phyloP scores from a whole-genome alignment of 2,113 vertebrate species.

The Cacatua alba region DNA sequence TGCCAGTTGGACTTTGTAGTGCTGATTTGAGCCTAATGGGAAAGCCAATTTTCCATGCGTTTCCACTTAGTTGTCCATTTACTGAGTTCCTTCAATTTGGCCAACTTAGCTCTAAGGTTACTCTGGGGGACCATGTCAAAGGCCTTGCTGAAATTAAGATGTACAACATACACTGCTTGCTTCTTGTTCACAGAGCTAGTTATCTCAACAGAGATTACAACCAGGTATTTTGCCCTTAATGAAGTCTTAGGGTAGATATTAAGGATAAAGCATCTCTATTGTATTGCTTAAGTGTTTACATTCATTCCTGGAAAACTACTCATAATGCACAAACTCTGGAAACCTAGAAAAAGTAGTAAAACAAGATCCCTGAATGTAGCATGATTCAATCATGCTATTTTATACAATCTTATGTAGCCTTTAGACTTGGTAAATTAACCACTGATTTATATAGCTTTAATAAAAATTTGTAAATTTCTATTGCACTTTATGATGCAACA shows the following conservation, averaged over 20 bases:
- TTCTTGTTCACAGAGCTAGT: background rate
- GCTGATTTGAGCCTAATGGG: background rate
- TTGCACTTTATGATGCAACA: background rate
- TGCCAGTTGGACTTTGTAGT: background rate
- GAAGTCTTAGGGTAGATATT: background rate
- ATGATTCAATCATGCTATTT: background rate
- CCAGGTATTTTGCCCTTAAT: background rate
- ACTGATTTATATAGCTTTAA: background rate
- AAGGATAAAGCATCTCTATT: background rate
- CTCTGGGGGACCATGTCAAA: background rate
- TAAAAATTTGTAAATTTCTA: background rate
- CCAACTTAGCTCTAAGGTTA: background rate
- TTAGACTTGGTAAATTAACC: background rate
- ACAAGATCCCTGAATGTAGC: background rate
- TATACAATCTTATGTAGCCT: background rate
- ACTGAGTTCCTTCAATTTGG: background rate
- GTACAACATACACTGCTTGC: background rate
- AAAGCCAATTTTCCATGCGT: background rate
- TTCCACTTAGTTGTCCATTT: background rate
- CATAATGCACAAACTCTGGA: accelerated
- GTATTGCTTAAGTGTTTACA: background rate
- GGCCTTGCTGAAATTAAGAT: background rate
- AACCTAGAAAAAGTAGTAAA: background rate
- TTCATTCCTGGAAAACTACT: background rate
- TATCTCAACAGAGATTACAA: background rate